Percentiles rank a stretch among this genome's conserved stretches.
Evolutionary conservation across 2,113 vertebrate genomes (phyloP).

Genomic region (Pionites leucogaster): DNA sequence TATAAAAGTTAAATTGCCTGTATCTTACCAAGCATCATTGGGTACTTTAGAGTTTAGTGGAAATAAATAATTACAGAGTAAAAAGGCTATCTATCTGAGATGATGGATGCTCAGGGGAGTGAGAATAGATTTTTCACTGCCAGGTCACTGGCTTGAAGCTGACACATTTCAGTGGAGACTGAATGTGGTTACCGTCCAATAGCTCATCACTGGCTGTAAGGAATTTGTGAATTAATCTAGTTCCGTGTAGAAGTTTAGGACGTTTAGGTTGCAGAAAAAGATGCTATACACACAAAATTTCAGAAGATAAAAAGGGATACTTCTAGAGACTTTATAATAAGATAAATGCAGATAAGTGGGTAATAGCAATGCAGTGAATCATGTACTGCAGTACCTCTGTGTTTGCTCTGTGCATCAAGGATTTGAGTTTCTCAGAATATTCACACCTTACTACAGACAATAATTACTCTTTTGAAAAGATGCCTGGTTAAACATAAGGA

Average conservation of each 20-base stretch:
- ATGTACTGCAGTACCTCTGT: not conserved
- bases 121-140: not conserved
- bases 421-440: not conserved
- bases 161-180: not conserved
- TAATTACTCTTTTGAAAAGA: not conserved
- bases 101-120: not conserved
- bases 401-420: not conserved
- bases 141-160: not conserved
- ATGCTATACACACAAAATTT: not conserved
- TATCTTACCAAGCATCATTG: not conserved
- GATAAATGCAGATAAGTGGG: not conserved
- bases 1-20: slow-evolving; percentile 39
- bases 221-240: not conserved
- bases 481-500: not conserved
- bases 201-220: not conserved
- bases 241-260: not conserved
- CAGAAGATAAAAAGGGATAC: not conserved
- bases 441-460: not conserved
- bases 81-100: not conserved
- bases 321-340: not conserved
- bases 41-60: not conserved
- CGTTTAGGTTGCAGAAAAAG: not conserved
- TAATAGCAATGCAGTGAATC: not conserved
- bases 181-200: not conserved
- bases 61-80: slow-evolving; percentile 6